Base-by-base conservation (phyloP, 1,140 invertebrate genomes). In the Colletes gigas region DNA sequence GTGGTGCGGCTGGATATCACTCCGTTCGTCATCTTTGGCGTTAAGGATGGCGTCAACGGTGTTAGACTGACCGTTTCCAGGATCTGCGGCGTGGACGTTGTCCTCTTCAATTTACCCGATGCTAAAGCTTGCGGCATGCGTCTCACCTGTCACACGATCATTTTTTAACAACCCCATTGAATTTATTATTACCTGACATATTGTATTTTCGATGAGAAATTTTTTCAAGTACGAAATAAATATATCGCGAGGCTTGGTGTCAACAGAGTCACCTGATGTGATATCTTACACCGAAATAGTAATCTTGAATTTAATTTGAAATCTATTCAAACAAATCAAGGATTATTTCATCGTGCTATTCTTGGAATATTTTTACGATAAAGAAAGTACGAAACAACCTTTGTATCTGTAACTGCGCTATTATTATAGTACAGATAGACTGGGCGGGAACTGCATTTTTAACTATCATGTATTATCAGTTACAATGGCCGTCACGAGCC, bases 31-130 rank as follows among this genome's bases (percentile, higher is more conserved):
- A 91, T 90, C 80, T 91, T 92, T 65, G 90, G 88, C 57, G 86
- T 82, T 50, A 88, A 78, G 41, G 78, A 91, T 60, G 67, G 88
- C 85, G 65, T 90, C 66, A 72, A 41, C 87, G 93, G 68, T 83
- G 91, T 83, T 87, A 91, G 39, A 84, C 91, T 30, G n/a, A 93
- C 88, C 30, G 92, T 91, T 41, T 92, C 93, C 55, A 94, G 86
- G 67, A 94, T 92, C 17, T 95, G 95, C 0, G 95, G 95, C 3
- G 95, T 95, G 4, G 95, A 95, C 1, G 95, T 94, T 3, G 95
- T 94, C 60, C 95, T 92, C 57, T 94, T 94, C 17, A 96, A 88
- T 4, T 93, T 90, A 92, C 94, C 86, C 86, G 93, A 85, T 86
- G 90, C 69, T 91, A 94, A 66, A 89, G 93, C 88, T 86, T 93